These are phyloP conservation scores for Psephotus haematonotus DNA, from an alignment of 2,113 vertebrate species.

Conservation along the genomic window DNA sequence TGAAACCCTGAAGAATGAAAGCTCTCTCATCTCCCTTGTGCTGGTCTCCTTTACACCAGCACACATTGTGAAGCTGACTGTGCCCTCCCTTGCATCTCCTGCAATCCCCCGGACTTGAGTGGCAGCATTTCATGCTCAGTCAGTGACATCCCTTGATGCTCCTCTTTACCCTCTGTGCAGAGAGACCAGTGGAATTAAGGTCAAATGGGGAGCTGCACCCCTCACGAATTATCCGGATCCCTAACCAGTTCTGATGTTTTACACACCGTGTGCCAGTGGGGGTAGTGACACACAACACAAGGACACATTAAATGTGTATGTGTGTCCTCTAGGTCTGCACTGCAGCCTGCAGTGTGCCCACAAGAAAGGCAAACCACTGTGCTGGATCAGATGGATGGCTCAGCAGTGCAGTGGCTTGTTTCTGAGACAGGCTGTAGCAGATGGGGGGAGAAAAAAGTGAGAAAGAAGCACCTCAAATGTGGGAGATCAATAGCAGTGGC, in stretches of 20 bases:
- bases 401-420: not conserved
- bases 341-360: not conserved
- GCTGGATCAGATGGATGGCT: not conserved
- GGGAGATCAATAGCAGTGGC: not conserved
- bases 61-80: not conserved
- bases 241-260: not conserved
- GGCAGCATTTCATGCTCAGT: not conserved
- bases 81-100: not conserved
- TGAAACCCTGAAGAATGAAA: not conserved
- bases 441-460: not conserved
- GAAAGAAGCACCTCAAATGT: not conserved
- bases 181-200: not conserved
- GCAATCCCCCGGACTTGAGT: not conserved
- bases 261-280: rapidly evolving
- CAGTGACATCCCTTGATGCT: not conserved
- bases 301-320: rapidly evolving
- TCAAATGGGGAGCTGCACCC: not conserved
- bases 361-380: not conserved
- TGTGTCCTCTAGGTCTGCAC: not conserved
- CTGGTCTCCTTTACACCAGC: not conserved
- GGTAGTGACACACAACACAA: not conserved
- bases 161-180: not conserved
- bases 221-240: not conserved
- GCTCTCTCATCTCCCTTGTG: not conserved
- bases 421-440: not conserved